These are phyloP conservation scores for Ectropis crepuscularia DNA, from an alignment of 2,888 invertebrate genomes.

Conservation along the genomic window DNA sequence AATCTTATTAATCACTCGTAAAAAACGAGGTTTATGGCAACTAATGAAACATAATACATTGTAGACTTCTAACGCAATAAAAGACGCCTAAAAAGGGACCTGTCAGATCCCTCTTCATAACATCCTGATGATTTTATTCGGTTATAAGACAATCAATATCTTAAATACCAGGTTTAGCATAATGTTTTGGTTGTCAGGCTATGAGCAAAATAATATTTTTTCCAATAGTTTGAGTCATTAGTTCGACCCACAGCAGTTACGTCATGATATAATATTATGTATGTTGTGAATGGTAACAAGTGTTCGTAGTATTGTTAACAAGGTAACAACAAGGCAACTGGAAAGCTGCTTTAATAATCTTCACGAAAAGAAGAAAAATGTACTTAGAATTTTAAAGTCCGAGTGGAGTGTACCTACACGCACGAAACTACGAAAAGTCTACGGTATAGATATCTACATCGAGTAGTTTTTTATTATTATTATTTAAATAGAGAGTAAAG, in stretches of 20 bases:
- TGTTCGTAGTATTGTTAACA: constrained; percentile 1
- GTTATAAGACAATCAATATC: constrained; percentile 45
- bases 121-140: constrained; percentile 49
- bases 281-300: constrained; percentile 48
- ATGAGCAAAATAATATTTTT: constrained; percentile 51
- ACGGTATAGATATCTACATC: too few species aligned
- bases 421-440: too few species aligned
- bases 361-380: too few species aligned
- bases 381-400: too few species aligned
- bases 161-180: constrained; percentile 73
- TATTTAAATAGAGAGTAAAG: too few species aligned
- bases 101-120: constrained; percentile 42
- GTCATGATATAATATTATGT: constrained; percentile 48
- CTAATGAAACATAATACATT: constrained; percentile 24
- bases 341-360: too few species aligned
- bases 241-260: constrained; percentile 53
- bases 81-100: constrained; percentile 42
- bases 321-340: too few species aligned
- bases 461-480: too few species aligned
- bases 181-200: constrained; percentile 56
- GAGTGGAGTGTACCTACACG: too few species aligned
- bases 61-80: constrained; percentile 33
- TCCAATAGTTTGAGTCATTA: constrained; percentile 57
- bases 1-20: constrained; percentile 19
- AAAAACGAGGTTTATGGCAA: constrained; percentile 35